Evolutionary conservation across 2,888 invertebrate genomes (phyloP).

Genomic region (Tipula lateralis): DNA sequence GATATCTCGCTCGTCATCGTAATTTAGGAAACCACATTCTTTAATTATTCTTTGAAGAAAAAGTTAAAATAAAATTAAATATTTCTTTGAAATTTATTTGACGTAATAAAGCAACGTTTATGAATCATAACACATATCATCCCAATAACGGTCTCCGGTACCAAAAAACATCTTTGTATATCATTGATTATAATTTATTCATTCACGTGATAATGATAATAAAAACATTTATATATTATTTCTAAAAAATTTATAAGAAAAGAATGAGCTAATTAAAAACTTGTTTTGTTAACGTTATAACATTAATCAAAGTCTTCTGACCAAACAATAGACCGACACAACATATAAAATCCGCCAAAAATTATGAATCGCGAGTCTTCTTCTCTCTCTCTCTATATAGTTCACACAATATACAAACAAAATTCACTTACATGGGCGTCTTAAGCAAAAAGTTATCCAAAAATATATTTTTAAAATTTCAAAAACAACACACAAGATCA

Average conservation of each 20-base stretch:
- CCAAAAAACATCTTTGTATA: neutral
- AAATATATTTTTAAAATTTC: slow-evolving; percentile 6
- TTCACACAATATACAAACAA: neutral
- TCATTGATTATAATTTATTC: neutral
- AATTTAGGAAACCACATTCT: neutral
- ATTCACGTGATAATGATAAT: neutral
- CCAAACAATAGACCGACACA: neutral
- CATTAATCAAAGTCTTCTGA: neutral
- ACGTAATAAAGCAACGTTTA: neutral
- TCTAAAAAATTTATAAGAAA: neutral
- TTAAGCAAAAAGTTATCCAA: neutral
- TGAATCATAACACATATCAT: neutral
- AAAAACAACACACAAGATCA: slow-evolving; percentile 6
- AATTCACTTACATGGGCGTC: neutral
- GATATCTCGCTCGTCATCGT: neutral
- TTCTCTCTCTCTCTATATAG: neutral
- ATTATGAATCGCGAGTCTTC: neutral
- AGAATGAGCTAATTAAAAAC: neutral
- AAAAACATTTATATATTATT: neutral
- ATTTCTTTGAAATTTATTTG: neutral
- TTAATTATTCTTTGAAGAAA: neutral
- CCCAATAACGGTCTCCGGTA: neutral
- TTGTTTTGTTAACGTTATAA: neutral
- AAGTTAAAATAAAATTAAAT: neutral
- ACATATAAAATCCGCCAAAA: neutral